phyloP scores from a whole-genome alignment of 2,888 invertebrate genomes.

The Galerucella calmariensis region DNA sequence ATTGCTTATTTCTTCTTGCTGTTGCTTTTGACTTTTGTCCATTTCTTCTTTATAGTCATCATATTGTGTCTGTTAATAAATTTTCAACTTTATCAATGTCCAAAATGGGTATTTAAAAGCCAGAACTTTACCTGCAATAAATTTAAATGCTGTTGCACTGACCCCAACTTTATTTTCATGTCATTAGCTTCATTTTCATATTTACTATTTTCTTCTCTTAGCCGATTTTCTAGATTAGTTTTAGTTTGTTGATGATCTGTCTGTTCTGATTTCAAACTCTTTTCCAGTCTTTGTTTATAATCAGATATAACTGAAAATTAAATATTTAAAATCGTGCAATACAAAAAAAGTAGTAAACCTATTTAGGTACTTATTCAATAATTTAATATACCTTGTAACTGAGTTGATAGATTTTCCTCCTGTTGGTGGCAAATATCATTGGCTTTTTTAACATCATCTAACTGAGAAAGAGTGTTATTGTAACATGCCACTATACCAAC shows the following conservation, averaged over 20 bases:
- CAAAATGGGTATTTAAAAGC: neutral
- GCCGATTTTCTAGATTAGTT: conserved; percentile 65
- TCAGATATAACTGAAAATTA: conserved; percentile 68
- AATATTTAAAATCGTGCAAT: conserved; percentile 7
- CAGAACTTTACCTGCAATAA: conserved; percentile 55
- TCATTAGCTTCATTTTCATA: conserved; percentile 67
- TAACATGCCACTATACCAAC: conserved; percentile 70
- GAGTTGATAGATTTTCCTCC: conserved; percentile 70
- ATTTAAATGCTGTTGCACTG: conserved; percentile 69
- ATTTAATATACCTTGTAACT: conserved; percentile 68
- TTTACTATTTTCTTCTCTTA: conserved; percentile 66
- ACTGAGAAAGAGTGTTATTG: conserved; percentile 70
- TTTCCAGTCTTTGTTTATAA: conserved; percentile 70
- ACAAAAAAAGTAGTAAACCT: neutral
- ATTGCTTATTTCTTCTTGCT: conserved; percentile 65
- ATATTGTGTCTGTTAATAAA: conserved; percentile 65
- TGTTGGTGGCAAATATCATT: conserved; percentile 69
- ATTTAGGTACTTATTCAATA: neutral
- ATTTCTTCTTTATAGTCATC: conserved; percentile 68
- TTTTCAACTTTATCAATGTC: neutral
- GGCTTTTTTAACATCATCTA: conserved; percentile 68
- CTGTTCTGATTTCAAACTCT: conserved; percentile 69
- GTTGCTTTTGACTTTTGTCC: conserved; percentile 65
- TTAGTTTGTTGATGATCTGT: conserved; percentile 68
- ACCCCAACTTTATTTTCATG: conserved; percentile 67